phyloP scores from a whole-genome alignment of 2,797 vertebrate species.

The Borostomias antarcticus region DNA sequence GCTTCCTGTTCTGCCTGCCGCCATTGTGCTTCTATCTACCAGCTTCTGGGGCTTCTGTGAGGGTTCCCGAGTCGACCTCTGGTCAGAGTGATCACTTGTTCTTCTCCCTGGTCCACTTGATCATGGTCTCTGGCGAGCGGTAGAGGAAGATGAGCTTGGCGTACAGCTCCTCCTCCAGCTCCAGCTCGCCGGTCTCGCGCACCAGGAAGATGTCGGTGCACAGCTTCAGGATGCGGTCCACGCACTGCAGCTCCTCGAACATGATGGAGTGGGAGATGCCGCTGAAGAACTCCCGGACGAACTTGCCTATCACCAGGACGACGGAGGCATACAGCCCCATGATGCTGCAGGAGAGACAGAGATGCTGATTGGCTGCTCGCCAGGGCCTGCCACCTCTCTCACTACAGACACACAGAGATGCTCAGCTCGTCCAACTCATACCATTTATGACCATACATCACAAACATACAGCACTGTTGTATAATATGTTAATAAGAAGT shows the following conservation, averaged over 20 bases:
- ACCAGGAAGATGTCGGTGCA: conserved; percentile 97
- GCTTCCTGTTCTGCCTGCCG: not conserved
- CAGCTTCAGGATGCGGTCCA: conserved; percentile 92
- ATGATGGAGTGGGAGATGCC: conserved; percentile 95
- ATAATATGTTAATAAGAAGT: no score
- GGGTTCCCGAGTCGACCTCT: not conserved
- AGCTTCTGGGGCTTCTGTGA: not conserved
- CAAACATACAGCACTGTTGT: no score
- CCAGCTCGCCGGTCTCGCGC: conserved; percentile 91
- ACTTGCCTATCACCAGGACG: conserved; percentile 93
- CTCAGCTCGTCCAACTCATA: no score
- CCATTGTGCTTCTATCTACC: conserved; percentile 16
- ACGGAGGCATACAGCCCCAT: conserved; percentile 94
- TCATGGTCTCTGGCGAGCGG: conserved; percentile 94
- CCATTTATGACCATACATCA: no score
- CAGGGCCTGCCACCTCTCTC: no score
- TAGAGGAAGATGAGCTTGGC: conserved; percentile 96
- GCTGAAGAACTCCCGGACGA: conserved; percentile 94
- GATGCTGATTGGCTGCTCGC: no score
- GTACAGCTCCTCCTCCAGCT: conserved; percentile 93
- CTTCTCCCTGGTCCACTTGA: conserved; percentile 95
- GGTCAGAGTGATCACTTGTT: conserved; percentile 74
- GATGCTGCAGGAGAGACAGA: conserved; percentile 75
- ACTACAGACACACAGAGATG: no score
- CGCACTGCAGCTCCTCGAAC: conserved; percentile 94